A percentile compares a stretch with the other conserved stretches of the same genome.
These are phyloP conservation scores for Garra rufa DNA, from an alignment of 2,113 vertebrate species.

Conservation along the genomic window DNA sequence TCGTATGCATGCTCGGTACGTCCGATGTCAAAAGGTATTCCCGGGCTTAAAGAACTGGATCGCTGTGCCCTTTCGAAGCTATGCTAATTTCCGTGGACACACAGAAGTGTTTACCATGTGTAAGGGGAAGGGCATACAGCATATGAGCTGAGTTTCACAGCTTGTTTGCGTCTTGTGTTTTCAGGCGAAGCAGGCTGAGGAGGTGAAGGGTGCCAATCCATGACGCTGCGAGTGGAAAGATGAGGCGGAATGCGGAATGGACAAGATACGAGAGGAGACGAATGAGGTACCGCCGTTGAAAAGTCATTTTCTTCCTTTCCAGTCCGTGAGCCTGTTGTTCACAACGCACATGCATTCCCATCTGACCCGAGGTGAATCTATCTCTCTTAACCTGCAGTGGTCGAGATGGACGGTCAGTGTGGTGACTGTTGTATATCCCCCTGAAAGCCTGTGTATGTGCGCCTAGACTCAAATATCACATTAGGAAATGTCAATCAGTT, in stretches of 20 bases:
- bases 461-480: conserved; percentile 64
- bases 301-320: conserved; percentile 35
- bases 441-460: conserved; percentile 58
- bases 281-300: neutral
- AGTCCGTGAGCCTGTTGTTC: neutral
- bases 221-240: neutral
- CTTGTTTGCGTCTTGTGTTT: conserved; percentile 36
- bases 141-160: conserved; percentile 18
- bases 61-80: conserved; percentile 70
- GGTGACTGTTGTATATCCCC: conserved; percentile 54
- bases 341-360: neutral
- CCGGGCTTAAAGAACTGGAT: conserved; percentile 60
- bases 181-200: conserved; percentile 23
- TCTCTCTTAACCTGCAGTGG: conserved; percentile 34
- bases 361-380: neutral
- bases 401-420: conserved; percentile 51
- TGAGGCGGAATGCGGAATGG: neutral
- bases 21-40: conserved; percentile 67
- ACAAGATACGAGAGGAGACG: neutral
- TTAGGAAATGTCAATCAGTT: conserved; percentile 73
- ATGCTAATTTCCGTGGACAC: conserved; percentile 60
- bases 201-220: conserved; percentile 41
- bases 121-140: conserved; percentile 18
- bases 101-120: conserved; percentile 58
- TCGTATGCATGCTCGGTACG: conserved; percentile 57